phyloP scores from a whole-genome alignment of 2,888 invertebrate species.

The Hololepta plana region DNA sequence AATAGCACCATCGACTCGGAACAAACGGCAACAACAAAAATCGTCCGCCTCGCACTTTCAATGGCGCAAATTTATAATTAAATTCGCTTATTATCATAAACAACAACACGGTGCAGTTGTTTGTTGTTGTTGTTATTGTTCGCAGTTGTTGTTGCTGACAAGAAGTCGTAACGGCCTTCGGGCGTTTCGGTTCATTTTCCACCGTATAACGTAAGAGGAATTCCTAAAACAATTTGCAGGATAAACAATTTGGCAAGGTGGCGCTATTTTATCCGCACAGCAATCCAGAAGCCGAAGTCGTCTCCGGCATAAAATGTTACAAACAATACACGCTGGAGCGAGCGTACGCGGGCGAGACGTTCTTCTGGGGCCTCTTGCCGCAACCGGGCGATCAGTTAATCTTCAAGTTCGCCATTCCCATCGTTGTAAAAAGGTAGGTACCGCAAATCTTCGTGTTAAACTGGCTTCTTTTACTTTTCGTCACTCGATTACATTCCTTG shows the following conservation, averaged over 20 bases:
- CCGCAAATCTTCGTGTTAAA: no score
- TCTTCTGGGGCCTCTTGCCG: slow-evolving; percentile 83
- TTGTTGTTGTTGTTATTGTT: no score
- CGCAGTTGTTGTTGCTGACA: no score
- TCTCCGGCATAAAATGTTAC: slow-evolving; percentile 60
- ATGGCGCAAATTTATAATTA: no score
- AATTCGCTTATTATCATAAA: no score
- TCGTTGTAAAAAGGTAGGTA: slow-evolving; percentile 44
- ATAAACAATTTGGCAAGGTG: slow-evolving; percentile 73
- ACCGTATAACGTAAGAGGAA: not conserved
- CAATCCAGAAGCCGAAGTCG: slow-evolving; percentile 54
- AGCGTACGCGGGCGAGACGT: slow-evolving; percentile 74
- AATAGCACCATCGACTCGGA: no score
- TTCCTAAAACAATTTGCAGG: slow-evolving; percentile 32
- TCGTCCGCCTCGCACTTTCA: no score
- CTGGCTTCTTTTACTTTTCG: slow-evolving; percentile 6
- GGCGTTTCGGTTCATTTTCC: no score
- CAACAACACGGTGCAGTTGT: no score
- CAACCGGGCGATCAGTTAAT: slow-evolving; percentile 63
- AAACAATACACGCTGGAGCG: slow-evolving; percentile 57
- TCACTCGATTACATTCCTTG: slow-evolving; percentile 14
- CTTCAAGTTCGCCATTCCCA: slow-evolving; percentile 62
- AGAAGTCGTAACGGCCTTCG: no score
- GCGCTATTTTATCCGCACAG: slow-evolving; percentile 60
- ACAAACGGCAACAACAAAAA: no score